Evolutionary conservation across 92 coral and sea anemone species (phyloP).

Genomic region (Umimayanthus kanabou): DNA sequence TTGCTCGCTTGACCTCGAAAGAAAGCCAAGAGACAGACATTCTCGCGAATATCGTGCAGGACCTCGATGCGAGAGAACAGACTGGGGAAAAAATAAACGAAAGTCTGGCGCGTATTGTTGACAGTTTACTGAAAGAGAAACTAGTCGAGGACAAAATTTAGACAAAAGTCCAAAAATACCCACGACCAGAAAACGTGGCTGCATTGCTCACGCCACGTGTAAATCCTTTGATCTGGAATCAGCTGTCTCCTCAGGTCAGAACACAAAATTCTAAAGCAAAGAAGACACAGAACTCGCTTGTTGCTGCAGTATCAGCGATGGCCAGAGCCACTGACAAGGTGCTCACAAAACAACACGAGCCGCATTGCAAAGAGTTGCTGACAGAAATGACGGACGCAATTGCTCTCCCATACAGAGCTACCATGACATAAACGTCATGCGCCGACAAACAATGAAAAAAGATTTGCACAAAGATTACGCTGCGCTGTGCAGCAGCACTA

Average conservation of each 20-base stretch:
- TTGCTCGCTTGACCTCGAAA: neutral
- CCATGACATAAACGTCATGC: slow-evolving; percentile 48
- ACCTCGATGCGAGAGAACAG: slow-evolving; percentile 51
- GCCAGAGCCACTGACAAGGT: slow-evolving; percentile 33
- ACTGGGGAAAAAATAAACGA: slow-evolving; percentile 52
- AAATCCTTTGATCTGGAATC: slow-evolving; percentile 65
- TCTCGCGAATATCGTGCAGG: slow-evolving; percentile 21
- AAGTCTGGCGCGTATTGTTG: slow-evolving; percentile 51
- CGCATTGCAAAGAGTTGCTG: slow-evolving; percentile 32
- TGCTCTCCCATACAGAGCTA: slow-evolving; percentile 44
- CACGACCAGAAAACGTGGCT: slow-evolving; percentile 47
- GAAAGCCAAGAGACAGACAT: neutral
- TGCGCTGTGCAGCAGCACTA: slow-evolving; percentile 39
- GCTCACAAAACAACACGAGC: slow-evolving; percentile 7
- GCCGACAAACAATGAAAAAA: slow-evolving; percentile 57
- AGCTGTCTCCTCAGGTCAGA: slow-evolving; percentile 45
- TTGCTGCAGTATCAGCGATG: neutral
- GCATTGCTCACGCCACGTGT: slow-evolving; percentile 52
- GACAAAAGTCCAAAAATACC: slow-evolving; percentile 51
- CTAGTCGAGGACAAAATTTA: slow-evolving; percentile 4
- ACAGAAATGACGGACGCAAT: slow-evolving; percentile 65
- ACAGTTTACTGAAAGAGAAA: slow-evolving; percentile 53
- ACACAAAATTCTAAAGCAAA: slow-evolving; percentile 60
- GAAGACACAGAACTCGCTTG: slow-evolving; percentile 37
- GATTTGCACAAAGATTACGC: slow-evolving; percentile 58